These are phyloP conservation scores for Phyto melanocephala DNA, from an alignment of 2,888 invertebrate genomes.

Conservation along the genomic window DNA sequence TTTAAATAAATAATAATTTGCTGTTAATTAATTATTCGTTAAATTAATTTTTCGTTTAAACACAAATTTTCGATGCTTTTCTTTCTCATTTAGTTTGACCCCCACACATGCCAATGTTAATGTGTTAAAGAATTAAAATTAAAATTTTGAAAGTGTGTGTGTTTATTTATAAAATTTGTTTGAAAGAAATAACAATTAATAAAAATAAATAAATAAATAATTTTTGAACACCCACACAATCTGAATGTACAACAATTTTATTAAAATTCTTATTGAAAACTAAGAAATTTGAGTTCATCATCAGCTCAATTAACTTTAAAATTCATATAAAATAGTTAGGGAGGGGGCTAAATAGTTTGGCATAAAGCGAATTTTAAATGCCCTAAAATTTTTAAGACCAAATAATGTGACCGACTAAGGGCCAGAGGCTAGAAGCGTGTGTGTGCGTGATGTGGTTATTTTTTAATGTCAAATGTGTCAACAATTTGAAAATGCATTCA, in stretches of 20 bases:
- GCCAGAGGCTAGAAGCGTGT: no score
- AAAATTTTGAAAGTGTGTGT: neutral
- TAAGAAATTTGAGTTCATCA: neutral
- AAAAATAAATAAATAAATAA: neutral
- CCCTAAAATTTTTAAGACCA: no score
- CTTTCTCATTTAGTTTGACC: no score
- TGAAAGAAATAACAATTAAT: neutral
- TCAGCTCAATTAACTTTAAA: neutral
- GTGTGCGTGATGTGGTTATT: no score
- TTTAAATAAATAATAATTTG: no score
- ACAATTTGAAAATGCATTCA: no score
- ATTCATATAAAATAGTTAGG: no score
- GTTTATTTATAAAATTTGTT: neutral
- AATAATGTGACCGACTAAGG: no score
- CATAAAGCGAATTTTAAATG: no score
- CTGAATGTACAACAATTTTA: conserved; percentile 3
- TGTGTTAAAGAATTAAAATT: neutral
- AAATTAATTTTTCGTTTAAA: neutral
- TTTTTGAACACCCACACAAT: conserved; percentile 68
- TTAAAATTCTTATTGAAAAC: neutral
- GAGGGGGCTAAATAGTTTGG: no score
- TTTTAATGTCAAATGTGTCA: no score
- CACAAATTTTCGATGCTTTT: neutral
- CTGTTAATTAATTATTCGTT: neutral
- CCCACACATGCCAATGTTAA: neutral